These are phyloP conservation scores for Neogobius melanostomus DNA, from an alignment of 2,113 vertebrate species.

Conservation along the genomic window DNA sequence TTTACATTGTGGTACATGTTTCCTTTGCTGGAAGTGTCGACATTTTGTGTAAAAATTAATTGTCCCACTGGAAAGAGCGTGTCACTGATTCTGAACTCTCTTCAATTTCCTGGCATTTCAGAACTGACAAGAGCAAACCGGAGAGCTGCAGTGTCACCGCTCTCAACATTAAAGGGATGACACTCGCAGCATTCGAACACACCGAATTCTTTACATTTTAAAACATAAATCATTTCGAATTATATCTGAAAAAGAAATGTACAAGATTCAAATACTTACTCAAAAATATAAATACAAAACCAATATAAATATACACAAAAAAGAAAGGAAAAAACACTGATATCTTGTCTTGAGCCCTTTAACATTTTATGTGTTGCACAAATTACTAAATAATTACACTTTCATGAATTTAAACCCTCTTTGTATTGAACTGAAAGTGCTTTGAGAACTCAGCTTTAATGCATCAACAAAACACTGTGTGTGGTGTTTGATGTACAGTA, in stretches of 20 bases:
- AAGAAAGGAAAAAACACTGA: constrained; percentile 4
- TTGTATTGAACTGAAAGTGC: too few relatives aligned
- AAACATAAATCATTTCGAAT: too few relatives aligned
- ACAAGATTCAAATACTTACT: too few relatives aligned
- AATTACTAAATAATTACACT: constrained; percentile 23
- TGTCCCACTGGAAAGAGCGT: constrained; percentile 60
- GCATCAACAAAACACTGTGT: neutral
- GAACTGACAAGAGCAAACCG: constrained; percentile 61
- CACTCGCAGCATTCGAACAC: constrained; percentile 12
- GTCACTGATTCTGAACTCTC: constrained; percentile 52
- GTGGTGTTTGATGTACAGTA: constrained; percentile 16
- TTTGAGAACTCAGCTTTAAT: too few relatives aligned
- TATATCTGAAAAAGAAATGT: too few relatives aligned
- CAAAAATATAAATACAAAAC: neutral
- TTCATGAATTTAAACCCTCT: constrained; percentile 4
- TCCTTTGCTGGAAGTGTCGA: constrained; percentile 37
- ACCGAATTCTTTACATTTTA: neutral
- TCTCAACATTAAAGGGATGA: constrained; percentile 25
- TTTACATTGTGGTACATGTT: constrained; percentile 62
- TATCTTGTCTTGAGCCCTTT: constrained; percentile 43
- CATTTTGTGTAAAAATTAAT: constrained; percentile 70
- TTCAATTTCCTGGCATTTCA: constrained; percentile 63
- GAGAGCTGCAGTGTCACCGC: constrained; percentile 27
- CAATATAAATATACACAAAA: neutral
- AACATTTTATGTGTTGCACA: constrained; percentile 30